phyloP scores from a whole-genome alignment of 2,113 vertebrate species.

The Mystacornis crossleyi region DNA sequence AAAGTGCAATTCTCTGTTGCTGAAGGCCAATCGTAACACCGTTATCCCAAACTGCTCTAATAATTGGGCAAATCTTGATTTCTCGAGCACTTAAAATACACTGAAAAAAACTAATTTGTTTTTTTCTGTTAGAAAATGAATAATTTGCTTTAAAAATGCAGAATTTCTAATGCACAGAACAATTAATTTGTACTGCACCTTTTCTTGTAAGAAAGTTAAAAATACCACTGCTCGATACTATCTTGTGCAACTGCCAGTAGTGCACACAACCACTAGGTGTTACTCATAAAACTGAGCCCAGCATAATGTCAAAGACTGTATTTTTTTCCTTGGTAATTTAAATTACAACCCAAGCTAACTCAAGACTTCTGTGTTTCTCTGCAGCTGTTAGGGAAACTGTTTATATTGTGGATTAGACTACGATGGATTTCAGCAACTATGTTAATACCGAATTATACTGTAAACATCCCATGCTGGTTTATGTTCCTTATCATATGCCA shows the following conservation, averaged over 20 bases:
- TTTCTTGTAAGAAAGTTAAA: background rate
- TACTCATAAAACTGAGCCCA: background rate
- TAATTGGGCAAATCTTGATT: background rate
- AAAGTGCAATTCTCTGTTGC: background rate
- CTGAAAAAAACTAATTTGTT: background rate
- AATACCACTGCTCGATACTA: background rate
- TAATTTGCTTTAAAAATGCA: background rate
- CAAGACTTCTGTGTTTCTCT: background rate
- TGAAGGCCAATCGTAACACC: background rate
- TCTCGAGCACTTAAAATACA: background rate
- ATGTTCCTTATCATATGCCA: background rate
- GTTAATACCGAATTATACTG: background rate
- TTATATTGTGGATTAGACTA: background rate
- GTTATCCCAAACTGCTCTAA: background rate
- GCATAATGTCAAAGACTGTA: background rate
- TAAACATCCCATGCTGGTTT: background rate
- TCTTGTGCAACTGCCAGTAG: background rate
- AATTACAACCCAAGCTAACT: background rate
- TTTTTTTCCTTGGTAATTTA: background rate
- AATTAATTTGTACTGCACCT: background rate
- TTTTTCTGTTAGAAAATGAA: background rate
- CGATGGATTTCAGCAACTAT: background rate
- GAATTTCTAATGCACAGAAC: background rate
- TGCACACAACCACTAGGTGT: fast-evolving
- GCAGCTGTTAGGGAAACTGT: background rate